A percentile compares a stretch with the other conserved stretches of the same genome.
These are phyloP conservation scores for Brachyhypopomus occidentalis DNA, from an alignment of 2,113 vertebrate species.

Conservation along the genomic window DNA sequence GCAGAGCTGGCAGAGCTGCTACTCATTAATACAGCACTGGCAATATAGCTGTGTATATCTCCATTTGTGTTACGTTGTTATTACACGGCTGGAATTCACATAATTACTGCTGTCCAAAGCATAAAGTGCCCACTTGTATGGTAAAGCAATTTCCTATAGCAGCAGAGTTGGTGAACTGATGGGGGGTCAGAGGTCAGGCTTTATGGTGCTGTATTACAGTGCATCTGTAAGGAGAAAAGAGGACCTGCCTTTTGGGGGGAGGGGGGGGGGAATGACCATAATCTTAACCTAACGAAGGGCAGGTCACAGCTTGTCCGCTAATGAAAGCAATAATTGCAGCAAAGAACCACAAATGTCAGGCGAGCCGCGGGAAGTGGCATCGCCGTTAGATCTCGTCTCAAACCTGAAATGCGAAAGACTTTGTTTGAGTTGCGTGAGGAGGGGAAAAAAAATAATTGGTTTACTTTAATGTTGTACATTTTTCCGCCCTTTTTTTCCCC, in stretches of 20 bases:
- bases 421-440: constrained; percentile 7
- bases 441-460: constrained; percentile 40
- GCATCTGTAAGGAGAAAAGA: constrained; percentile 28
- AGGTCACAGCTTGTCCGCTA: constrained; percentile 41
- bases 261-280: constrained; percentile 39
- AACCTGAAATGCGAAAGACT: constrained; percentile 36
- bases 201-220: constrained; percentile 41
- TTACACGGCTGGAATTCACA: constrained; percentile 46
- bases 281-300: constrained; percentile 38
- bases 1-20: constrained; percentile 42
- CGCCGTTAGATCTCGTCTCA: constrained; percentile 37
- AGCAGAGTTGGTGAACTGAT: constrained; percentile 43
- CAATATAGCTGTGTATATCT: constrained; percentile 46
- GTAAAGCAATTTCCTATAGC: constrained; percentile 44
- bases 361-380: constrained; percentile 13
- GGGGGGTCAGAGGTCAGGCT: constrained; percentile 30
- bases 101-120: constrained; percentile 51
- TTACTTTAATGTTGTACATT: constrained; percentile 38
- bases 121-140: constrained; percentile 46
- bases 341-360: constrained; percentile 42
- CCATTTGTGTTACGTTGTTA: constrained; percentile 55
- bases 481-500: not conserved
- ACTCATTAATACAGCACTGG: constrained; percentile 54
- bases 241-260: constrained; percentile 28
- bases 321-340: constrained; percentile 45